A percentile compares a stretch with the other conserved stretches of the same genome.
Conservation (phyloP, 1,140 invertebrate species). For the Eumeta japonica region DNA sequence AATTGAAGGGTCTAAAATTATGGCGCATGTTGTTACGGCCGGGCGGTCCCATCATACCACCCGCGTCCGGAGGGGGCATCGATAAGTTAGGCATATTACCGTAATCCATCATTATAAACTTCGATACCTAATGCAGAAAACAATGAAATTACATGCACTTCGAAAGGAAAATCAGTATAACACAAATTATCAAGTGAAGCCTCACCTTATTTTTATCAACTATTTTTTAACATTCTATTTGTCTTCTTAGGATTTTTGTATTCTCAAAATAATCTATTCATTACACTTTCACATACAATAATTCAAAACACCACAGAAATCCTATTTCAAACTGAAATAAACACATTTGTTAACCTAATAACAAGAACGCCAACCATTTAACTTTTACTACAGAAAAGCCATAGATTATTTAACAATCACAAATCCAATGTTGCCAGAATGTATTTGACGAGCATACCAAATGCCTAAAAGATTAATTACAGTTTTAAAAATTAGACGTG, state of each 20-base stretch:
- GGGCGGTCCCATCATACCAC: slow-evolving; percentile 24
- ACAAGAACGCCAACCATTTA: slow-evolving; percentile 25
- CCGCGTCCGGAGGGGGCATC: slow-evolving; percentile 46
- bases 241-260: slow-evolving; percentile 21
- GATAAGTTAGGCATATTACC: slow-evolving; percentile 50
- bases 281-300: too few species aligned
- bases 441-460: too few species aligned
- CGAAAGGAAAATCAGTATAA: slow-evolving; percentile 5
- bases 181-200: slow-evolving; percentile 3
- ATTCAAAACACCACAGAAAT: too few species aligned
- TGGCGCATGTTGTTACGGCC: slow-evolving; percentile 45
- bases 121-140: slow-evolving; percentile 53
- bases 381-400: too few species aligned
- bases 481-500: too few species aligned
- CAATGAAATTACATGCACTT: slow-evolving; percentile 26
- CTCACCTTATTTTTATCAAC: slow-evolving; percentile 42
- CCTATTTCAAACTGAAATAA: too few species aligned
- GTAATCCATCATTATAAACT: slow-evolving; percentile 49
- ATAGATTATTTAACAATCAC: too few species aligned
- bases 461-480: too few species aligned
- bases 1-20: slow-evolving; percentile 56
- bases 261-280: slow-evolving; percentile 14
- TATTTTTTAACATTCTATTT: slow-evolving; percentile 40
- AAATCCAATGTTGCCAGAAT: too few species aligned
- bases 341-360: slow-evolving; percentile 10